A percentile compares a stretch with the other conserved stretches of the same genome.
phyloP scores from a whole-genome alignment of 2,113 vertebrate species.

The Desmodus rotundus region DNA sequence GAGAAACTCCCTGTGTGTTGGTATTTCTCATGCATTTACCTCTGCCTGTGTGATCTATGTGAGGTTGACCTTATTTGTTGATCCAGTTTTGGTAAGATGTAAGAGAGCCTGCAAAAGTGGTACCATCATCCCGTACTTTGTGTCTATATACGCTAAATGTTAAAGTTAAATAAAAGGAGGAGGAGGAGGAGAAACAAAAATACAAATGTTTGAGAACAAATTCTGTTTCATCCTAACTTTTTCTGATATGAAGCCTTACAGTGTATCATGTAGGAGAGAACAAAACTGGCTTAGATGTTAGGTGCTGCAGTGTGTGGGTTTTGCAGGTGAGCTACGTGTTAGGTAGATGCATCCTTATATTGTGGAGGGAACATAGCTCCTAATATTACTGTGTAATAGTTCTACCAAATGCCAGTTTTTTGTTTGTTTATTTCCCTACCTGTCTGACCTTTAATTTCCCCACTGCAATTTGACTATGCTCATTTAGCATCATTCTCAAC shows the following conservation, averaged over 20 bases:
- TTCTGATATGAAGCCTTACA: background rate
- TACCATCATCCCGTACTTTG: background rate
- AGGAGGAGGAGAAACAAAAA: background rate
- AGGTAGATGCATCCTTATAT: background rate
- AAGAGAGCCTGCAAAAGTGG: no score
- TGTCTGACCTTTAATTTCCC: conserved; percentile 39
- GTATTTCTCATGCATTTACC: background rate
- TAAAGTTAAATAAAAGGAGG: background rate
- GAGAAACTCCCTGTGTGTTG: background rate
- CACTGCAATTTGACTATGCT: background rate
- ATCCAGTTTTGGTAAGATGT: background rate
- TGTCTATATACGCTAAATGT: background rate
- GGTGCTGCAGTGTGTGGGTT: accelerated
- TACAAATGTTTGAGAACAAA: background rate
- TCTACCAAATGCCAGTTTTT: background rate
- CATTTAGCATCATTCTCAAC: background rate
- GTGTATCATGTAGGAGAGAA: background rate
- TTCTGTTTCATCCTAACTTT: background rate
- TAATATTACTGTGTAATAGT: background rate
- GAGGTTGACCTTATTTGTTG: background rate
- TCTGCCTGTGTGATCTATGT: background rate
- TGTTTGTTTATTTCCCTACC: background rate
- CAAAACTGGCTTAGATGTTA: background rate
- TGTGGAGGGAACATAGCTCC: background rate
- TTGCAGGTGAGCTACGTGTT: background rate